Conservation (phyloP, 92 coral and sea anemone genomes). For the Zoanthus solanderi region DNA sequence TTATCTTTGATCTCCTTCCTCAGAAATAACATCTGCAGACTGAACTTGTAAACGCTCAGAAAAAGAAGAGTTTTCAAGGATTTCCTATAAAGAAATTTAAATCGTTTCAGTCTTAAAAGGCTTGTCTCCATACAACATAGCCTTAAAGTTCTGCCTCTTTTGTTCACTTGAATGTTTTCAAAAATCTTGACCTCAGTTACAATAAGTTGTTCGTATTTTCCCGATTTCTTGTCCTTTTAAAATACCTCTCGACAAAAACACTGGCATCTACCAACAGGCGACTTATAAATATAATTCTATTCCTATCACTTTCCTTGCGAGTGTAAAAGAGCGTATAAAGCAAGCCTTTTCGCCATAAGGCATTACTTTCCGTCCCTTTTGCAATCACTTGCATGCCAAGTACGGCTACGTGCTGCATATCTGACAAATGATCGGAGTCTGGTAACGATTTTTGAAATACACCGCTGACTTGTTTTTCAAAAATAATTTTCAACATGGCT, state of each 20-base stretch:
- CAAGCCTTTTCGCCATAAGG: slow-evolving; percentile 8
- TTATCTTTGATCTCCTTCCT: no score
- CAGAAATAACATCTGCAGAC: no score
- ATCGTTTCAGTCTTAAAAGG: neutral
- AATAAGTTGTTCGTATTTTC: neutral
- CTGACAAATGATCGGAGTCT: slow-evolving; percentile 30
- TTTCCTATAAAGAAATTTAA: neutral
- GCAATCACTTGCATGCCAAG: neutral
- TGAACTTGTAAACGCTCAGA: no score
- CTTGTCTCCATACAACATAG: slow-evolving; percentile 26
- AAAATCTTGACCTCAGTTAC: slow-evolving; percentile 23
- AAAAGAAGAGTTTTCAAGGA: no score
- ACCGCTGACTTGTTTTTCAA: slow-evolving; percentile 3
- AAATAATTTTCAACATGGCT: neutral
- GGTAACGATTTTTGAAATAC: neutral
- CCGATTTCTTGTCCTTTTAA: neutral
- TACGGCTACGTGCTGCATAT: slow-evolving; percentile 9
- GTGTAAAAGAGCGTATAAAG: slow-evolving; percentile 10
- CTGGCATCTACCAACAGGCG: slow-evolving; percentile 14
- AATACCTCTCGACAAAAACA: slow-evolving; percentile 20
- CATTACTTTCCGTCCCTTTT: neutral
- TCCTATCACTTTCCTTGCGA: neutral
- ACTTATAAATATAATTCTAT: slow-evolving; percentile 8
- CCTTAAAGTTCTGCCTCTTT: neutral
- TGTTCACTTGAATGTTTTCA: slow-evolving; percentile 8